A percentile compares a stretch with the other conserved stretches of the same genome.
phyloP scores from a whole-genome alignment of 2,888 invertebrate species.

The Noctua comes region DNA sequence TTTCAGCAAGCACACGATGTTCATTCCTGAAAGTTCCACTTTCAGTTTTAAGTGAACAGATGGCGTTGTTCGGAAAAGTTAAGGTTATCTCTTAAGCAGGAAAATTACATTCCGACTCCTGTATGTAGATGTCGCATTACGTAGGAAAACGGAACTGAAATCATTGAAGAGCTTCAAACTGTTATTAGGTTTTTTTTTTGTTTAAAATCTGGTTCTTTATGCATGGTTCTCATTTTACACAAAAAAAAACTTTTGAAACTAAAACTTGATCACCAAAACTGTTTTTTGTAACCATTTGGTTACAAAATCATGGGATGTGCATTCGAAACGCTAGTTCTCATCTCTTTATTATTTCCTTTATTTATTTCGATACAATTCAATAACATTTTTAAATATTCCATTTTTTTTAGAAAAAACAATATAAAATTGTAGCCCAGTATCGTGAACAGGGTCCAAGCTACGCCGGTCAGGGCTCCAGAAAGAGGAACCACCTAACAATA shows the following conservation, averaged over 20 bases:
- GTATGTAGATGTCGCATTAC: conserved; percentile 18
- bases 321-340: neutral
- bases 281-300: too few species aligned
- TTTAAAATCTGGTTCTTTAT: neutral
- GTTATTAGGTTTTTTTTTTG: neutral
- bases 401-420: too few species aligned
- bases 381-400: too few species aligned
- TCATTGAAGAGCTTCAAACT: neutral
- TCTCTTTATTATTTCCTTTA: neutral
- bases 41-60: neutral
- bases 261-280: neutral
- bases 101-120: neutral
- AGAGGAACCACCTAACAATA: too few species aligned
- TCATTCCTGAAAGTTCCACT: neutral
- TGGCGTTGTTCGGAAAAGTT: conserved; percentile 7
- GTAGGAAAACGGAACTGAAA: neutral
- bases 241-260: too few species aligned
- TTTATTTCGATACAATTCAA: too few species aligned
- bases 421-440: too few species aligned
- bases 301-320: neutral
- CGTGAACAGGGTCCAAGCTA: too few species aligned
- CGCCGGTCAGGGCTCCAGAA: too few species aligned
- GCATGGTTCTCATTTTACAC: too few species aligned
- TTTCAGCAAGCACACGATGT: neutral
- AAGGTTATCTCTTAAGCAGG: neutral